Evolutionary conservation across 2,888 invertebrate genomes (phyloP), one percentile per base, ranked within the genome.

Genomic region (Cheilosia vernalis): DNA sequence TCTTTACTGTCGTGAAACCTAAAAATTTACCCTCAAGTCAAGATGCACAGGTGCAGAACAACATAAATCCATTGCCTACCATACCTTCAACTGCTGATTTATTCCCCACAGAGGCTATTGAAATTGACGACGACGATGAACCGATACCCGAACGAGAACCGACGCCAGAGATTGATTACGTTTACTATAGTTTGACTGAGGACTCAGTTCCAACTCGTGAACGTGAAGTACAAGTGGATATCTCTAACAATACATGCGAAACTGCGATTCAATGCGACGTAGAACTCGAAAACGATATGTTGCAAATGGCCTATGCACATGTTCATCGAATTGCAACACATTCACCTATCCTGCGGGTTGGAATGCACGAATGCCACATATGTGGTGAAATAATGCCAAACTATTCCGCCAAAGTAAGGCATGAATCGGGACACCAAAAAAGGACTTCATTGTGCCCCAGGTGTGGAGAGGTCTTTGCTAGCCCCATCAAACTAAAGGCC

Each of bases 361-460:
- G 21, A 1, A 74, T 69, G 64, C 53, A 74, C 30, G 84, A 84
- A 27, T 84, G 84, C 19, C 67, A 69, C 3, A 55, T 74, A 10
- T 84, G 84, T 19, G 79, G 84, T 4, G 84, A 84, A 58, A 74
- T 79, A 42, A 53, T 49, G 2, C 13, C 27, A 6, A 84, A 24
- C 15, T 58, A 44, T 9, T 40, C 55, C 0, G 63, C 78, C 0
- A 69, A 64, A 4, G 1, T 44, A 0, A 69, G 58, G 10, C 84
- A 84, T 44, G 47, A 56, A 21, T 4, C 70, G 37, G 42, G 42
- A 0, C 84, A 84, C 15, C 21, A 69, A 21, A 49, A 74, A 19
- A 40, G 40, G 7, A 67, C 58, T 33, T 74, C 56, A 6, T 42
- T 84, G 27, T 84, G 84, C 24, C 63, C 58, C 6, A 51, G 27